phyloP scores from a whole-genome alignment of 2,888 invertebrate species.

The Cheilosia vernalis region DNA sequence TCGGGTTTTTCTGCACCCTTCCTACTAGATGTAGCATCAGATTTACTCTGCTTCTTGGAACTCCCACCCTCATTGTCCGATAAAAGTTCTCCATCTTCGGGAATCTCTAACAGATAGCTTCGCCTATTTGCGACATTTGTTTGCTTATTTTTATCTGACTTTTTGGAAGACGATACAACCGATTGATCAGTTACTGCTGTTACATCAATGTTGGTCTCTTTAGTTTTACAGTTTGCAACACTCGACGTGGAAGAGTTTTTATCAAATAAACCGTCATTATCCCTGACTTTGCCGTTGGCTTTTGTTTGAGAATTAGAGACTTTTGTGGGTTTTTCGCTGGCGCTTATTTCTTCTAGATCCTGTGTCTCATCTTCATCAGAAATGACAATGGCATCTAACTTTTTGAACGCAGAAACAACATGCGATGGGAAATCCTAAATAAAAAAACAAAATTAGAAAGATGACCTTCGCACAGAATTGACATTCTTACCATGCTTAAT shows the following conservation, averaged over 20 bases:
- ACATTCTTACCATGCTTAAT: constrained; percentile 17
- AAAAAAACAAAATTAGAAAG: background rate
- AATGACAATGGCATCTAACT: constrained; percentile 39
- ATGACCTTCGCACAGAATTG: background rate
- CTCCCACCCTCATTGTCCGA: constrained; percentile 31
- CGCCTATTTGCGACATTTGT: background rate
- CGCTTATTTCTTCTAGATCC: background rate
- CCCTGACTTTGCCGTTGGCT: background rate
- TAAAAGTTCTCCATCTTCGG: constrained; percentile 50
- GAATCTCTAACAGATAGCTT: background rate
- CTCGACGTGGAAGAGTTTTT: too few relatives aligned
- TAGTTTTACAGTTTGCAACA: too few relatives aligned
- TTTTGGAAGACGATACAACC: background rate
- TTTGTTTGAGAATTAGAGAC: too few relatives aligned
- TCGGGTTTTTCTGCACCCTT: background rate
- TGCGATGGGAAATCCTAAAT: constrained; percentile 46
- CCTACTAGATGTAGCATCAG: too few relatives aligned
- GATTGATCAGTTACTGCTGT: background rate
- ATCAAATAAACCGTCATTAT: background rate
- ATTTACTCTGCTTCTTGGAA: background rate
- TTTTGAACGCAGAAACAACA: constrained; percentile 24
- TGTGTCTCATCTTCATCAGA: constrained; percentile 53
- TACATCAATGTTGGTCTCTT: too few relatives aligned
- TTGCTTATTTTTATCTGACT: background rate
- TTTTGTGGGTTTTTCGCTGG: too few relatives aligned